These are phyloP conservation scores for Dorcus hopei DNA, from an alignment of 2,888 invertebrate species.

Conservation along the genomic window DNA sequence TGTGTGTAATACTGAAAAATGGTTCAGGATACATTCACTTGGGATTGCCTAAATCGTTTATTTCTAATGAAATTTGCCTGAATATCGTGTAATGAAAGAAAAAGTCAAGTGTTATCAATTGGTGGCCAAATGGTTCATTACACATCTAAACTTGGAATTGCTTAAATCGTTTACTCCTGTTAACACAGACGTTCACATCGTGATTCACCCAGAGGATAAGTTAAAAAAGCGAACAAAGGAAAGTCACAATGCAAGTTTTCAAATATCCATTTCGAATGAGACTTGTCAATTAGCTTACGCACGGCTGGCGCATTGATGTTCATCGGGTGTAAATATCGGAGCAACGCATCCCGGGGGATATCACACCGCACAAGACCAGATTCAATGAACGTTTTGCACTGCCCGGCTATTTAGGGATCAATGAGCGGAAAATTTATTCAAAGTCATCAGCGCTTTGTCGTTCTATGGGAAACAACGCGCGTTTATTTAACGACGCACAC, in stretches of 20 bases:
- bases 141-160: no score
- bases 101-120: no score
- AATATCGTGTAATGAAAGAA: no score
- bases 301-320: conserved; percentile 34
- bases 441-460: conserved; percentile 31
- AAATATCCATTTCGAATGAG: conserved; percentile 35
- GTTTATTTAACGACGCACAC: conserved; percentile 19
- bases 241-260: conserved; percentile 32
- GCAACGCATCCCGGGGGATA: conserved; percentile 31
- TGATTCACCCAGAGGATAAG: no score
- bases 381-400: conserved; percentile 41
- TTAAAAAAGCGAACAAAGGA: not conserved
- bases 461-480: conserved; percentile 32
- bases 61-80: no score
- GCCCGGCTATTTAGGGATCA: conserved; percentile 46
- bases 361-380: conserved; percentile 33
- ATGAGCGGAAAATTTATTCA: conserved; percentile 49
- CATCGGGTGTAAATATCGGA: conserved; percentile 39
- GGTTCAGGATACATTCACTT: no score
- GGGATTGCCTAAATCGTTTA: no score
- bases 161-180: no score
- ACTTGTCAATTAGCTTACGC: conserved; percentile 39
- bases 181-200: no score
- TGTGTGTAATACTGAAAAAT: no score
- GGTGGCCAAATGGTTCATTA: no score